A percentile compares a stretch with the other conserved stretches of the same genome.
phyloP scores from a whole-genome alignment of 2,888 invertebrate species.

The Glomeris marginata region DNA sequence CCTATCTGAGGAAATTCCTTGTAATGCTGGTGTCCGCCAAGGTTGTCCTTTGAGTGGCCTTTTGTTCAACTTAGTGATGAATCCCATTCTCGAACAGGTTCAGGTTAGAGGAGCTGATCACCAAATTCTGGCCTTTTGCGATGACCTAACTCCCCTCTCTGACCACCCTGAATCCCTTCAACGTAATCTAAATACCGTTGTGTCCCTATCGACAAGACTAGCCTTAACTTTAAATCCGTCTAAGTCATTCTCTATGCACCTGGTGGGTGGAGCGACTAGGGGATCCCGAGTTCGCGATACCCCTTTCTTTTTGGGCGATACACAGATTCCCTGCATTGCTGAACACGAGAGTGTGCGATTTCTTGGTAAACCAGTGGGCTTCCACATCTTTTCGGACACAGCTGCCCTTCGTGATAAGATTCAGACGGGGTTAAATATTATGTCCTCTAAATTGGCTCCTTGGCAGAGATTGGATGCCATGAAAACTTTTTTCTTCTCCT shows the following conservation, averaged over 20 bases:
- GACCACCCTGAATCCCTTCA: slow-evolving; percentile 3
- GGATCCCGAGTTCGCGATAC: too few species aligned
- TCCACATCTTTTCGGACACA: too few species aligned
- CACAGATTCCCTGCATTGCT: not conserved
- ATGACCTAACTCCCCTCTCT: slow-evolving; percentile 12
- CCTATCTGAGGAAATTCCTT: slow-evolving; percentile 10
- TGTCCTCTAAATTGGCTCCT: slow-evolving; percentile 16
- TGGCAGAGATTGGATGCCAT: slow-evolving; percentile 21
- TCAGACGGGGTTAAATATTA: slow-evolving; percentile 10
- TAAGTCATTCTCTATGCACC: too few species aligned
- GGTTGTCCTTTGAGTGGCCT: slow-evolving; percentile 18
- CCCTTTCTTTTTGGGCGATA: not conserved
- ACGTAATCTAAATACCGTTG: slow-evolving; percentile 15
- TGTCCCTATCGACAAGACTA: too few species aligned
- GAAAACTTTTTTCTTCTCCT: slow-evolving; percentile 17
- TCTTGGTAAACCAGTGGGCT: too few species aligned
- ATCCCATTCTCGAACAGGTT: not conserved
- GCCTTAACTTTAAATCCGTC: too few species aligned
- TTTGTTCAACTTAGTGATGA: slow-evolving; percentile 19
- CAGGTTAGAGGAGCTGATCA: not conserved
- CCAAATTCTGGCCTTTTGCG: slow-evolving; percentile 15
- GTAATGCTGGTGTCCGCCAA: slow-evolving; percentile 17
- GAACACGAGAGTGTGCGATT: not conserved
- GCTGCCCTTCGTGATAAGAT: not conserved
- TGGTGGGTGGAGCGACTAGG: too few species aligned